These are phyloP conservation scores for Halcyon smyrnensis DNA, from an alignment of 2,797 vertebrate species.

Conservation along the genomic window DNA sequence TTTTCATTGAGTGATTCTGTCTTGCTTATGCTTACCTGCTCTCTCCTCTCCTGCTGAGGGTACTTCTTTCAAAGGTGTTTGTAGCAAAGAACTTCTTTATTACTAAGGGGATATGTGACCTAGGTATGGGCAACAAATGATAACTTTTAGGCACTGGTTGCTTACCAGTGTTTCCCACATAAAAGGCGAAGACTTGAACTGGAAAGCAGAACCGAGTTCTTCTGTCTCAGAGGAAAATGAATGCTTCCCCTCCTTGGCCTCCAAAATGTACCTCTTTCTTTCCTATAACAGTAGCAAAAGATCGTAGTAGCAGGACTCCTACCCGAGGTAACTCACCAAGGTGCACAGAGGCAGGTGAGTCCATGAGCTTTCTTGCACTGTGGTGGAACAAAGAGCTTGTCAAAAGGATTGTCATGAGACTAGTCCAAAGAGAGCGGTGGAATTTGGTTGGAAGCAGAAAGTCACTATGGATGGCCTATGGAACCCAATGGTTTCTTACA, in stretches of 20 bases:
- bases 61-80: not conserved
- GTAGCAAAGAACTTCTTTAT: not conserved
- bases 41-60: not conserved
- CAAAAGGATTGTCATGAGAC: not conserved
- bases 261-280: not conserved
- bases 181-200: not conserved
- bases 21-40: not conserved
- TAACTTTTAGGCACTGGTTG: fast-evolving
- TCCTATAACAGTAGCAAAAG: fast-evolving
- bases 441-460: not conserved
- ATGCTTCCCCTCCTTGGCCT: not conserved
- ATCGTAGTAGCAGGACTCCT: not conserved
- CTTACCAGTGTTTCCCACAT: not conserved
- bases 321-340: fast-evolving
- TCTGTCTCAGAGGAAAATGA: not conserved
- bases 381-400: not conserved
- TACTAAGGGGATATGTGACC: not conserved
- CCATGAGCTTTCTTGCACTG: not conserved
- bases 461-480: not conserved
- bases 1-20: not conserved
- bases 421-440: not conserved
- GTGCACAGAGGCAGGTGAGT: not conserved
- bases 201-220: not conserved
- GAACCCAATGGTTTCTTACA: not conserved
- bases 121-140: not conserved